Conservation (phyloP, 2,797 vertebrate genomes). For the Mus spretus region DNA sequence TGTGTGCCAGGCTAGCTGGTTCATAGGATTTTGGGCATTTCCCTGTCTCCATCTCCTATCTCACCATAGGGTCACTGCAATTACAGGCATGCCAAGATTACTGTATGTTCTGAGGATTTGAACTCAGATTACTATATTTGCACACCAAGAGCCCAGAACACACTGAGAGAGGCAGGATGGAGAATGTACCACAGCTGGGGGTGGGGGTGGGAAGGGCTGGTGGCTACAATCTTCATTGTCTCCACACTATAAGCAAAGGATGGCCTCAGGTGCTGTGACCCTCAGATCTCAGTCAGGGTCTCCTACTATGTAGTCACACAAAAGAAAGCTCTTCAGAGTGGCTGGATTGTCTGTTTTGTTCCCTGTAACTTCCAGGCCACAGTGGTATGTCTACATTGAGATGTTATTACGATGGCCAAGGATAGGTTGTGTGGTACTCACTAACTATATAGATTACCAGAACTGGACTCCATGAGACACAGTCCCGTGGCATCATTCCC, state of each 20-base stretch:
- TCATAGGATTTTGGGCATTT: background rate
- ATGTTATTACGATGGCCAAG: background rate
- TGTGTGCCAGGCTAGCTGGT: background rate
- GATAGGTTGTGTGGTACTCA: background rate
- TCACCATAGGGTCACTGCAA: background rate
- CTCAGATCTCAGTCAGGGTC: background rate
- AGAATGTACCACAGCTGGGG: fast-evolving
- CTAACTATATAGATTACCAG: background rate
- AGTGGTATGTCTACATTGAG: background rate
- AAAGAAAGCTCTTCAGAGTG: background rate
- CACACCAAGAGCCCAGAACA: background rate
- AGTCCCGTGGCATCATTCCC: background rate
- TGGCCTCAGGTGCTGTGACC: background rate
- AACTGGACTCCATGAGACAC: background rate
- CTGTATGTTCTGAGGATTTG: background rate
- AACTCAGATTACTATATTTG: background rate
- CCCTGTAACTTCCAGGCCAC: background rate
- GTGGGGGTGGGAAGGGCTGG: too few relatives aligned
- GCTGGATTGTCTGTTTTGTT: background rate
- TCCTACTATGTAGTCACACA: background rate
- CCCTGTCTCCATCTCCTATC: background rate
- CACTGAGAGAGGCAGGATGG: background rate
- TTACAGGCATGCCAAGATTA: background rate
- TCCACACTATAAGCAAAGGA: background rate
- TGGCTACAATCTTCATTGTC: background rate